phyloP scores from a whole-genome alignment of 2,113 vertebrate genomes.

The Bos javanicus region DNA sequence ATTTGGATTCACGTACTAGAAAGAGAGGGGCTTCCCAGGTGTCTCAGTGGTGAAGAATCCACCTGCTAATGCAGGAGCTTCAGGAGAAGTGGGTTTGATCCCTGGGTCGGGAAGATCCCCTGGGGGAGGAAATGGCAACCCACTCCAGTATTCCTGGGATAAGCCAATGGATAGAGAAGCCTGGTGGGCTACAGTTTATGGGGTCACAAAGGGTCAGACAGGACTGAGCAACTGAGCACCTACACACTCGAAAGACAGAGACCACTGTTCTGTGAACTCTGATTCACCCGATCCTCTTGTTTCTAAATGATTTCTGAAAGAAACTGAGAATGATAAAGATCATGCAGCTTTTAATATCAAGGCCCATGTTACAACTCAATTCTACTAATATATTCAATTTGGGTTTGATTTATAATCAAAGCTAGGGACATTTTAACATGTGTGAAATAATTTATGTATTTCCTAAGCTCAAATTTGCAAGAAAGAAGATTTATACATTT shows the following conservation, averaged over 20 bases:
- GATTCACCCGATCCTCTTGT: neutral
- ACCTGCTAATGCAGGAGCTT: neutral
- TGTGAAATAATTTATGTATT: slow-evolving; percentile 13
- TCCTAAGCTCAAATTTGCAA: neutral
- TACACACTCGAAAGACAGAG: neutral
- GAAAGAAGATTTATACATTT: slow-evolving; percentile 25
- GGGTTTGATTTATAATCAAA: slow-evolving; percentile 12
- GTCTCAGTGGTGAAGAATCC: neutral
- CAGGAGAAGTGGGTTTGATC: neutral
- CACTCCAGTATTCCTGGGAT: neutral
- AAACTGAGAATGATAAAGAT: neutral
- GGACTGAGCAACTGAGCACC: neutral
- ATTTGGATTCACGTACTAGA: neutral
- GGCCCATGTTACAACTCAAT: neutral
- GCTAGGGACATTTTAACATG: neutral
- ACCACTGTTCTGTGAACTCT: neutral
- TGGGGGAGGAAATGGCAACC: neutral
- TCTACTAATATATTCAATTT: neutral
- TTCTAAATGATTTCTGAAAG: neutral
- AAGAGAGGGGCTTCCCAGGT: neutral
- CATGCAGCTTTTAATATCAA: neutral
- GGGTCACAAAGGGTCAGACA: neutral
- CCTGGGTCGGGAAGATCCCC: neutral
- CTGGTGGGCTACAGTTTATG: neutral
- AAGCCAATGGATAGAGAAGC: neutral